phyloP scores from a whole-genome alignment of 2,888 invertebrate species.

The Halictus ligatus region DNA sequence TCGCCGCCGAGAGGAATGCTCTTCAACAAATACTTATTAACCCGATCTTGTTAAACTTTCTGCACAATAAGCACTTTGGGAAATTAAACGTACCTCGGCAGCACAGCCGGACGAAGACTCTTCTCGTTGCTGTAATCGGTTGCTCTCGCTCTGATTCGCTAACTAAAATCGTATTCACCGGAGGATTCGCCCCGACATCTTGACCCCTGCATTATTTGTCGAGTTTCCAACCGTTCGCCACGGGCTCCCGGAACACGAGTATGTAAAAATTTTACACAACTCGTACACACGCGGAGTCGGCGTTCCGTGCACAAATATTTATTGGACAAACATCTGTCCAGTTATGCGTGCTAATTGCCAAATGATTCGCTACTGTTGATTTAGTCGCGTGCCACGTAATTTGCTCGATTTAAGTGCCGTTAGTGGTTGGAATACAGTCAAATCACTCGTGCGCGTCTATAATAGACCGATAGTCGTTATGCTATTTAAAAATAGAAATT shows the following conservation, averaged over 20 bases:
- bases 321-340: background rate
- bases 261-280: background rate
- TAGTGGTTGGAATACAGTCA: background rate
- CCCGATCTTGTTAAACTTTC: constrained; percentile 20
- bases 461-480: background rate
- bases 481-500: background rate
- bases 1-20: background rate
- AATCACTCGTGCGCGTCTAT: background rate
- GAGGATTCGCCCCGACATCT: background rate
- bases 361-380: background rate
- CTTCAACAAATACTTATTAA: constrained; percentile 16
- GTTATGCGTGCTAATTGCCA: background rate
- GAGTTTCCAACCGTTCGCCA: background rate
- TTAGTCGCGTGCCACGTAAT: background rate
- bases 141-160: background rate
- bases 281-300: background rate
- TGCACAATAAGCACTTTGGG: constrained; percentile 19
- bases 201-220: constrained; percentile 1
- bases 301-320: background rate
- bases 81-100: background rate
- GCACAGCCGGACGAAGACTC: background rate
- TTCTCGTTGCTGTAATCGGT: background rate
- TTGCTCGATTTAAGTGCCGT: background rate
- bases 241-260: background rate
- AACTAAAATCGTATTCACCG: background rate